Conservation (phyloP, 2,888 invertebrate genomes). For the Alitta virens region DNA sequence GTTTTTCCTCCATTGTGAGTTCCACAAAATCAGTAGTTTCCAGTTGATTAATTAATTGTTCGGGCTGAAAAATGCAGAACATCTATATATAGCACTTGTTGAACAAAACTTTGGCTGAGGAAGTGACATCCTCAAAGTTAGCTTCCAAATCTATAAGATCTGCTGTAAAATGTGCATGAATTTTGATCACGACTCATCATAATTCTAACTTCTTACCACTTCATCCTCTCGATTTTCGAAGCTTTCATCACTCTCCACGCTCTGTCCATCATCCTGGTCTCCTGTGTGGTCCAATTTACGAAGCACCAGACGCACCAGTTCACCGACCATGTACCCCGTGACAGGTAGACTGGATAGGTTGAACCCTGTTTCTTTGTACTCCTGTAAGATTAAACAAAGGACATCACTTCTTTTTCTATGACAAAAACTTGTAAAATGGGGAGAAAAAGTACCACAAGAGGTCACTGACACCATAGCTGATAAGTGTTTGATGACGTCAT, state of each 20-base stretch:
- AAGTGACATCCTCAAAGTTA: no score
- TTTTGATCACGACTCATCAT: no score
- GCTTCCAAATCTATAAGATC: no score
- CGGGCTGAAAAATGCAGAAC: no score
- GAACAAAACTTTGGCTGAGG: no score
- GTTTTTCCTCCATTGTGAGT: constrained; percentile 43
- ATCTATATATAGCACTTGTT: no score
- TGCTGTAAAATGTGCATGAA: no score
- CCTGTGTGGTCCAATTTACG: constrained; percentile 36
- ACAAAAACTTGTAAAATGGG: no score
- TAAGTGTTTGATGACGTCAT: no score
- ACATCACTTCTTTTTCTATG: no score
- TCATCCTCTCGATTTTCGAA: constrained; percentile 31
- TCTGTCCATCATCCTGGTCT: constrained; percentile 32
- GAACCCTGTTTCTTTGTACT: constrained; percentile 47
- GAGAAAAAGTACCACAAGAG: no score
- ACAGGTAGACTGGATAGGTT: constrained; percentile 47
- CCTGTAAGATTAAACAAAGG: constrained; percentile 37
- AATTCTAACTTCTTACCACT: constrained; percentile 18
- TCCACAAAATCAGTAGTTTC: constrained; percentile 47
- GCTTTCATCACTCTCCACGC: constrained; percentile 27
- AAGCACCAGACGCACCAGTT: constrained; percentile 49
- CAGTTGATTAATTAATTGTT: constrained; percentile 43
- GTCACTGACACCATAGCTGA: no score
- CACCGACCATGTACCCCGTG: constrained; percentile 46